Base-by-base conservation (phyloP, 2,888 invertebrate genomes). In the Malacosoma neustria region DNA sequence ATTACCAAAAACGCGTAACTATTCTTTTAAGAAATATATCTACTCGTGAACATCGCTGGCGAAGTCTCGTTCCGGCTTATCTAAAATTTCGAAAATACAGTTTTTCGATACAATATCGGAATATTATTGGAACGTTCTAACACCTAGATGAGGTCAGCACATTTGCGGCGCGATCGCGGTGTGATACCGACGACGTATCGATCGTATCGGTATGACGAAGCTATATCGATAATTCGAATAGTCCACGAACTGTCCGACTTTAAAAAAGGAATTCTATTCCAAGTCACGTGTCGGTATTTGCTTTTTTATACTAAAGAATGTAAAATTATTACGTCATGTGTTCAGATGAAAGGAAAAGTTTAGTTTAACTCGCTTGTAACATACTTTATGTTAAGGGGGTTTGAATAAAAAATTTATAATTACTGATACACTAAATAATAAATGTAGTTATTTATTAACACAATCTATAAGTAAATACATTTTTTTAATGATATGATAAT, bases 121-220 rank as follows among this genome's bases (percentile, higher is more conserved):
- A 63, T 69, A 67, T 66, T 69, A 58, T 54, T 57, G 58, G 48
- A 57, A 50, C 51, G 57, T 50, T 59, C 59, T 68, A 65, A 79
- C 77, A 80, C 79, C 73, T 71, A 70, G 64, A 54, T 84, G 84
- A 85, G 61, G 72, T 80, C 77, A 81, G 82, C 84, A 76, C 60
- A 70, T 75, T 62, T 39, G 59, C 62, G 72, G 74, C 38, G 70
- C 79, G 84, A 82, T 84, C 81, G 77, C 80, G 71, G 71, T 74
- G 64, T 79, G 84, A 84, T 82, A 82, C 80, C 68, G 65, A 56
- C 71, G 63, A 66, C 69, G 51, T 70, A 80, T 81, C 77, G 84
- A 85, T 81, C 73, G 49, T 71, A 82, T 81, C 84, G 66, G 56
- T 45, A 59, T 85, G 84, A 85, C 85, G 61, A 51, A 46, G 82